Conservation (phyloP, 1,140 invertebrate species). For the Lordiphosa clarofinis region DNA sequence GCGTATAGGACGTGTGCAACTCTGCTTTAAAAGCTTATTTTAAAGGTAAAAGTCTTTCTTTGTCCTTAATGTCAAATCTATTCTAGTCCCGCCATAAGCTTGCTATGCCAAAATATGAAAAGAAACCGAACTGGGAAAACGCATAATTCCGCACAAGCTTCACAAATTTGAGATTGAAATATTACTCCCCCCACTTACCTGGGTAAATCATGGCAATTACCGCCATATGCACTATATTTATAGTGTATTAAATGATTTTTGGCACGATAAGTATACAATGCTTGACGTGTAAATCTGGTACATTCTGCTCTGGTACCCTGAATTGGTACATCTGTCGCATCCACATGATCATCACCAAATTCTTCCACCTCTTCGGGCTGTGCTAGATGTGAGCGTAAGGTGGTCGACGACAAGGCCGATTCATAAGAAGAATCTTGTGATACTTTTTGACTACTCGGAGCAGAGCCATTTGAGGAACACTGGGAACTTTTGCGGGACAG, state of each 20-base stretch:
- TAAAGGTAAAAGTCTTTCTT: not conserved
- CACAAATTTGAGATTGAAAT: too few species aligned
- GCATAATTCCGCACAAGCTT: too few species aligned
- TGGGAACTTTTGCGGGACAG: constrained; percentile 69
- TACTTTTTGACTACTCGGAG: constrained; percentile 33
- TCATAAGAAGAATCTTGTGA: constrained; percentile 66
- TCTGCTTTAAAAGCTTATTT: too few species aligned
- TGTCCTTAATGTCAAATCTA: not conserved
- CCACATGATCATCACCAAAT: constrained; percentile 33
- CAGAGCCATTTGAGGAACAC: constrained; percentile 56
- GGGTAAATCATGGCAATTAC: constrained; percentile 90
- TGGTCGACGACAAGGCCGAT: constrained; percentile 62
- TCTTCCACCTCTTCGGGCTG: constrained; percentile 71
- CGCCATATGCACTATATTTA: constrained; percentile 92
- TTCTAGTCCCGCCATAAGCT: not conserved
- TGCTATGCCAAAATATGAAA: too few species aligned
- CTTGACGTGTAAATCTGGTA: constrained; percentile 90
- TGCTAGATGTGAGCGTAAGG: constrained; percentile 65
- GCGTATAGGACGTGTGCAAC: too few species aligned
- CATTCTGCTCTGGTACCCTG: constrained; percentile 77
- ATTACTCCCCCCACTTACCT: constrained; percentile 81
- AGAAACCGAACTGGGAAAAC: too few species aligned
- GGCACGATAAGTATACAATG: constrained; percentile 90
- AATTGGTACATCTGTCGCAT: constrained; percentile 5
- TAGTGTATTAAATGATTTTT: constrained; percentile 94